Evolutionary conservation across 2,888 invertebrate species (phyloP).

Genomic region (Phragmatobia fuliginosa): DNA sequence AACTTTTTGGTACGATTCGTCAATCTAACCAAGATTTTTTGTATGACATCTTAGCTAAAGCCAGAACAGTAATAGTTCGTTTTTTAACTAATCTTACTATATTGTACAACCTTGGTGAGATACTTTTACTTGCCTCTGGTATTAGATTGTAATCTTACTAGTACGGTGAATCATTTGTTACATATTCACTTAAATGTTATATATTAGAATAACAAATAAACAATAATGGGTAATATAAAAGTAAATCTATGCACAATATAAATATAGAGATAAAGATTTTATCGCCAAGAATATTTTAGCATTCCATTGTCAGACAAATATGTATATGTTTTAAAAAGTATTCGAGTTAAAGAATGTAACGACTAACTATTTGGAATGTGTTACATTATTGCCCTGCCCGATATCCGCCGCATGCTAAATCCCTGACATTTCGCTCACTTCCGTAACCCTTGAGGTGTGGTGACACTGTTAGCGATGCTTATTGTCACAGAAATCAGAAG

Average conservation of each 20-base stretch:
- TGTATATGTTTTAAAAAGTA: slow-evolving; percentile 9
- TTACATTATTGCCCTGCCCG: slow-evolving; percentile 47
- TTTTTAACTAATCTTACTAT: background rate
- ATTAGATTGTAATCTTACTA: background rate
- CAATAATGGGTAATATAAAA: slow-evolving; percentile 9
- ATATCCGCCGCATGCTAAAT: slow-evolving; percentile 61
- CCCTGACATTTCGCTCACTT: slow-evolving; percentile 79
- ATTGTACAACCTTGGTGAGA: background rate
- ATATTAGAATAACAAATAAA: slow-evolving; percentile 1
- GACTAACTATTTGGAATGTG: slow-evolving; percentile 34
- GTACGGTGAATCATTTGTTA: background rate
- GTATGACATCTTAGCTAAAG: background rate
- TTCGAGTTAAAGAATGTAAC: slow-evolving; percentile 27
- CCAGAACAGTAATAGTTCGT: background rate
- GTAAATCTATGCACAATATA: slow-evolving; percentile 16
- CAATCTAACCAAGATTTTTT: background rate
- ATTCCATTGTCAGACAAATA: slow-evolving; percentile 19
- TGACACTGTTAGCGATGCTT: slow-evolving; percentile 29
- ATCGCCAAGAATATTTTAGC: slow-evolving; percentile 9
- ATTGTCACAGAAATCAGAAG: background rate
- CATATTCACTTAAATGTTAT: too few relatives aligned
- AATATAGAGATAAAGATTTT: slow-evolving; percentile 11
- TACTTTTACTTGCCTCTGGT: background rate
- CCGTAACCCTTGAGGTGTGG: slow-evolving; percentile 63
- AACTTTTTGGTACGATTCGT: background rate